Base-by-base conservation (phyloP, 2,888 invertebrate genomes). In the Serrognathus titanus region DNA sequence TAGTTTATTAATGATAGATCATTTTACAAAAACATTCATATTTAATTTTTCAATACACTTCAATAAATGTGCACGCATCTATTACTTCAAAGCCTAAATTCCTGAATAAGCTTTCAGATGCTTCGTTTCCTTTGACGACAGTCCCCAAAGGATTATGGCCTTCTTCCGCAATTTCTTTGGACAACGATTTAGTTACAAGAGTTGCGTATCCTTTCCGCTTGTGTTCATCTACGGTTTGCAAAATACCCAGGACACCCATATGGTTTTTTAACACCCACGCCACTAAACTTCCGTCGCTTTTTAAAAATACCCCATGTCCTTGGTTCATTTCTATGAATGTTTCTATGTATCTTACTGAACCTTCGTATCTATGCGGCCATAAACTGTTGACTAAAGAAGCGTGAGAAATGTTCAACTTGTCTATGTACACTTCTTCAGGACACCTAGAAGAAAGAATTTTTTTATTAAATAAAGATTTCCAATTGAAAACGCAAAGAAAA, bases 281-380 rank as follows among this genome's bases (percentile, higher is more conserved):
- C 9, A 57, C 50, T n/a, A 57, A 46, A 41, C 51, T 48, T 12
- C 50, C 46, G 38, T 48, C 49, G n/a, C 45, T 46, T 20, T 57
- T 57, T 3, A 53, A 20, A 36, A 57, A 57, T n/a, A 57, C 53
- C 10, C 57, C 57, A 31, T 50, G 46, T 1, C 53, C 53, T 24
- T 49, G 45, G 20, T 50, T 53, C 53, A 50, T 57, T 20, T 53
- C 53, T 10, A 57, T 43, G 20, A 53, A 50, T n/a, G 46, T 49
- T 46, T 48, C 48, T 11, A 57, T 31, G 20, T 57, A 54, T 13
- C 46, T 45, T 31, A 60, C 65, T 3, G 68, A 64, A 13, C 63
- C 61, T 40, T 57, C 53, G 55, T 61, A 66, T 1, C 51, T 60
- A 53, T 66, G 66, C 2, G 66, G 63, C 67, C 67, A 67, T 9